phyloP scores from a whole-genome alignment of 2,113 vertebrate genomes.

The Gorsachius goisagi region DNA sequence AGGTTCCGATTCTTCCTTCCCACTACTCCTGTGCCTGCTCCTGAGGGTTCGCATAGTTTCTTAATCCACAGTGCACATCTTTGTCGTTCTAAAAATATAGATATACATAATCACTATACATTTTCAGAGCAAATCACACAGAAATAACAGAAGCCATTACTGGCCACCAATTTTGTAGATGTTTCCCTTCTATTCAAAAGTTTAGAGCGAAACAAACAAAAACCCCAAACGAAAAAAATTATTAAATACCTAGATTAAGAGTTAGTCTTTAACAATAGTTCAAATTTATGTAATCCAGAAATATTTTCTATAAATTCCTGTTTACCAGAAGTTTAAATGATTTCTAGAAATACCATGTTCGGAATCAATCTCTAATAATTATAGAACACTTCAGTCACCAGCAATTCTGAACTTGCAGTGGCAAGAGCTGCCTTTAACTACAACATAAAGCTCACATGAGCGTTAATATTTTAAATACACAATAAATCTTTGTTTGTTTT shows the following conservation, averaged over 20 bases:
- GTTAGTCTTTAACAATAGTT: neutral
- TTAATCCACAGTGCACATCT: conserved; percentile 91
- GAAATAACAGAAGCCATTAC: neutral
- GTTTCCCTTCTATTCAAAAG: neutral
- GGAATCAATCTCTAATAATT: neutral
- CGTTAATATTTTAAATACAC: neutral
- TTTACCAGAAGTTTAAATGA: neutral
- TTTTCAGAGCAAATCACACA: neutral
- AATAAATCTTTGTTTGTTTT: neutral
- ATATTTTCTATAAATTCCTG: neutral
- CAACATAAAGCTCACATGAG: neutral
- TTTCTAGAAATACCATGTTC: neutral
- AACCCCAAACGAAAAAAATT: neutral
- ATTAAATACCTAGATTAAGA: neutral
- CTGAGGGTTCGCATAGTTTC: conserved; percentile 87
- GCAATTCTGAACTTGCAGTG: neutral
- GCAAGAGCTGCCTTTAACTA: neutral
- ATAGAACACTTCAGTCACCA: neutral
- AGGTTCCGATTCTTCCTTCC: conserved; percentile 88
- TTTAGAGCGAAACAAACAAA: neutral
- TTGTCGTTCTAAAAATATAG: conserved; percentile 78
- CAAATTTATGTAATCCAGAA: neutral
- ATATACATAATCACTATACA: neutral
- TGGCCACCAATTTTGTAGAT: neutral
- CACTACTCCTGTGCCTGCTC: conserved; percentile 73